Evolutionary conservation across 2,113 vertebrate species (phyloP).

Genomic region (Spilogale gracilis): DNA sequence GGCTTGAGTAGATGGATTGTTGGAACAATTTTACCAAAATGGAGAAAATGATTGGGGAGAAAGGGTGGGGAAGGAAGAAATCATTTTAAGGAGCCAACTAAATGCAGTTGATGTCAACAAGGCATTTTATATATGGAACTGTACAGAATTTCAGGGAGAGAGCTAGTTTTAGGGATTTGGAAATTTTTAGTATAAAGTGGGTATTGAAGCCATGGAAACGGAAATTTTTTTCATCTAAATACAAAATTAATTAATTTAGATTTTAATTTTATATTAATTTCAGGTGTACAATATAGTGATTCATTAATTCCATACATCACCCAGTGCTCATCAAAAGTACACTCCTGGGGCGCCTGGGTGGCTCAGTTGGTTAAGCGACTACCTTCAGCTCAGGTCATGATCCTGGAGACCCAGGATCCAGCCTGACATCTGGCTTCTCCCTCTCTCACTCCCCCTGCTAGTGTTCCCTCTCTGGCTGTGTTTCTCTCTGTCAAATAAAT

Average conservation of each 20-base stretch:
- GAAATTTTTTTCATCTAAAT: background rate
- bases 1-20: background rate
- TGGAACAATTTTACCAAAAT: background rate
- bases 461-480: too few species aligned
- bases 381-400: too few species aligned
- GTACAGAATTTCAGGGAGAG: background rate
- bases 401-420: too few species aligned
- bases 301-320: background rate
- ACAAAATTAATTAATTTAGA: background rate
- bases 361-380: too few species aligned
- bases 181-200: background rate
- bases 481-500: too few species aligned
- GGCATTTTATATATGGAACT: background rate
- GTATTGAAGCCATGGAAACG: background rate
- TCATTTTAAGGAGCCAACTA: background rate
- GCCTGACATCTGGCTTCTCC: too few species aligned
- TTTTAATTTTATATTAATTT: background rate
- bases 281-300: background rate
- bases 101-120: background rate
- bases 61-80: background rate
- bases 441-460: too few species aligned
- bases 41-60: background rate
- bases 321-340: background rate
- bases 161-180: background rate
- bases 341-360: too few species aligned